Percentiles rank a stretch among this genome's conserved stretches.
phyloP scores from a whole-genome alignment of 2,113 vertebrate genomes.

The Ginglymostoma cirratum region DNA sequence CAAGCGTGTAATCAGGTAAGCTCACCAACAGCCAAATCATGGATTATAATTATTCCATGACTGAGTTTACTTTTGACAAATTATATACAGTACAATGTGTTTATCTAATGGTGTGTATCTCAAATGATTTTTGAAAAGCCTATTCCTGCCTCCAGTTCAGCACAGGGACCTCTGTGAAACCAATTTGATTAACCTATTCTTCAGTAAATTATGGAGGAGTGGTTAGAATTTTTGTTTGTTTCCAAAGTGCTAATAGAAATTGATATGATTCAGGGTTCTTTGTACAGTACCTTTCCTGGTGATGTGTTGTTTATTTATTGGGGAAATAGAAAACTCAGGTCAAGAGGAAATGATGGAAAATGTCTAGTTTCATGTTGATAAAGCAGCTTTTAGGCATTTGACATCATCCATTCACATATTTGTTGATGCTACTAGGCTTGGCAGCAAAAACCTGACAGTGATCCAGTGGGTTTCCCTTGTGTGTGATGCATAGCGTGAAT shows the following conservation, averaged over 20 bases:
- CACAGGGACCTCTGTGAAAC: neutral
- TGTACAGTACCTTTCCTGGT: neutral
- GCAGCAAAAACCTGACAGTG: neutral
- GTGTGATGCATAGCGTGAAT: neutral
- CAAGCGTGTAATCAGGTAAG: neutral
- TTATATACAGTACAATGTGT: neutral
- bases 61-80: neutral
- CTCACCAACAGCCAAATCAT: neutral
- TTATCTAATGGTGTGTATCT: neutral
- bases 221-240: neutral
- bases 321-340: neutral
- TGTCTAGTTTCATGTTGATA: neutral
- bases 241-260: neutral
- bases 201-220: neutral
- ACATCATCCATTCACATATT: neutral
- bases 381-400: neutral
- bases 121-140: neutral
- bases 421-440: neutral
- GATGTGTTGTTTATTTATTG: neutral
- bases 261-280: neutral
- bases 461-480: neutral
- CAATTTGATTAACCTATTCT: neutral
- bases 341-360: neutral
- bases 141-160: neutral
- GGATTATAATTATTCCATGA: neutral